phyloP scores from a whole-genome alignment of 1,140 invertebrate species.

The Megathymus violae region DNA sequence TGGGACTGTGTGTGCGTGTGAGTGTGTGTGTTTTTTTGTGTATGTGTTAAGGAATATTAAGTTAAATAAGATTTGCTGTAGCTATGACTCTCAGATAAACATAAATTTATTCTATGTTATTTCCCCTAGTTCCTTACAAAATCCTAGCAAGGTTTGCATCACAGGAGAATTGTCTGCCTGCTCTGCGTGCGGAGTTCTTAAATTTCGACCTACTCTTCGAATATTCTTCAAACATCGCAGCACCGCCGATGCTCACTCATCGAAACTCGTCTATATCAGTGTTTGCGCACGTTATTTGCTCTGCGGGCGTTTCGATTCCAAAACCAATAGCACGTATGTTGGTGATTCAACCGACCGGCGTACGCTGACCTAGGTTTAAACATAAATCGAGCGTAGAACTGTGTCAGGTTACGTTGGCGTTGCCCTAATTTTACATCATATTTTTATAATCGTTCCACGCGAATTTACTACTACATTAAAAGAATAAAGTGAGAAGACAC shows the following conservation, averaged over 20 bases:
- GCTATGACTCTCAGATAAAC: no score
- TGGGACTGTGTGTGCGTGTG: no score
- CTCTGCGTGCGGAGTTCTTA: no score
- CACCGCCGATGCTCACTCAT: neutral
- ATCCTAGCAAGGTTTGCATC: no score
- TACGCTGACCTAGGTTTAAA: neutral
- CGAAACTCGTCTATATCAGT: neutral
- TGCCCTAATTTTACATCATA: neutral
- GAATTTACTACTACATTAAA: neutral
- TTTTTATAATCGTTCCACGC: neutral
- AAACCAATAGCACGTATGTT: neutral
- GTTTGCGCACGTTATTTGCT: neutral
- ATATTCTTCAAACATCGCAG: no score
- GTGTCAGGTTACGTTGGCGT: neutral
- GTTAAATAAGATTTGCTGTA: no score
- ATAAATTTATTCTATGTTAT: no score
- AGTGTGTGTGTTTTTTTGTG: no score
- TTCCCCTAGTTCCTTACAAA: no score
- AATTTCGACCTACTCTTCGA: no score
- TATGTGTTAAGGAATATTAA: no score
- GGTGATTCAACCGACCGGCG: neutral
- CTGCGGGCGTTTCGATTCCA: neutral
- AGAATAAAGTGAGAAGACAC: neutral
- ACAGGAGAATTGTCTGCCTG: no score
- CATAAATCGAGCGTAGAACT: neutral